phyloP scores from a whole-genome alignment of 2,113 vertebrate genomes.

The Diglossa brunneiventris region DNA sequence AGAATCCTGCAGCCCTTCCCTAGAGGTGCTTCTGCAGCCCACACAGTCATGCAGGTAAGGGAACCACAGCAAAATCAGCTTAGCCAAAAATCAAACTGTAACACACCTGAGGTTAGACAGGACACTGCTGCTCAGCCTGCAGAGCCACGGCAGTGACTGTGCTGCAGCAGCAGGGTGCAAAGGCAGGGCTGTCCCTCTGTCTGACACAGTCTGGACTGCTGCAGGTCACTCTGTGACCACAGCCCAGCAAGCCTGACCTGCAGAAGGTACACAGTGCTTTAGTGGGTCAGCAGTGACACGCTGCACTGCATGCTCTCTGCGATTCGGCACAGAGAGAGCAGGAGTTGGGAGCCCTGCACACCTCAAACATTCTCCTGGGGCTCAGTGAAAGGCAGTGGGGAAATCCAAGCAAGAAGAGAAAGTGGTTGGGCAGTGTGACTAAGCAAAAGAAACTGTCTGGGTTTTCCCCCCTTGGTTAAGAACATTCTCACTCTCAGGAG shows the following conservation, averaged over 20 bases:
- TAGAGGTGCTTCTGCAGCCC: background rate
- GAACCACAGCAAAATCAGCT: background rate
- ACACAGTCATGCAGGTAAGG: background rate
- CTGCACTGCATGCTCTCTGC: background rate
- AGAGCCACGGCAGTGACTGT: rapidly evolving
- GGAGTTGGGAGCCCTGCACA: background rate
- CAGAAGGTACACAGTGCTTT: rapidly evolving
- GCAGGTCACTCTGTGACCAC: background rate
- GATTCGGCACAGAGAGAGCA: rapidly evolving
- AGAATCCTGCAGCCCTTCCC: background rate
- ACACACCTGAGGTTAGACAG: background rate
- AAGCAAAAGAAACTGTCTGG: background rate
- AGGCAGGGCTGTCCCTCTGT: background rate
- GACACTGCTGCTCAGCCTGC: background rate
- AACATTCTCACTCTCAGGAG: background rate
- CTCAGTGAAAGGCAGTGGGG: background rate
- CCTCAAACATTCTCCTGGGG: background rate
- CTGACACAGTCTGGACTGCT: background rate
- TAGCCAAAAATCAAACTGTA: background rate
- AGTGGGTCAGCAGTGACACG: rapidly evolving
- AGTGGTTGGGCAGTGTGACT: background rate
- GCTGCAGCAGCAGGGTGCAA: background rate
- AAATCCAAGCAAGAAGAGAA: background rate
- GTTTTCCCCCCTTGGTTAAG: background rate
- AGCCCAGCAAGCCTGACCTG: background rate